Base-by-base conservation (phyloP, 2,113 vertebrate species). In the Dasypus novemcinctus region DNA sequence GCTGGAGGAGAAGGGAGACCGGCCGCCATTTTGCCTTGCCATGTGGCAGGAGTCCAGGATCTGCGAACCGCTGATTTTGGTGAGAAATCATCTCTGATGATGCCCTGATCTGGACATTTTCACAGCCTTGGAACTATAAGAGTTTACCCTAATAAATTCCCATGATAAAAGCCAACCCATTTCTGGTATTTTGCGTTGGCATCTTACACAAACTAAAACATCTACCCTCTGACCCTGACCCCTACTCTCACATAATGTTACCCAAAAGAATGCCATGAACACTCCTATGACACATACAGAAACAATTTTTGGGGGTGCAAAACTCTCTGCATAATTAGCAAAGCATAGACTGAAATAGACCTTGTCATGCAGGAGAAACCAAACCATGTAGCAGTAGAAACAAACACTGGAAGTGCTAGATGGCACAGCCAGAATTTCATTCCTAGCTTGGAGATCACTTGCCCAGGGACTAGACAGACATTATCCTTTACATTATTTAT, bases 181-280 rank as follows among this genome's bases (percentile, higher is more conserved):
- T 49, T 49, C 46, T 49, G 46, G 46, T 49, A 49, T 49, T 49
- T 5, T 49, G 46, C 46, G 11, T 9, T 49, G 5, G 46, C 46
- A 49, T 11, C 46, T 49, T 49, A 10, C 8, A 11, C 46, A 49
- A 49, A 49, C 46, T 49, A 49, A 49, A 49, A 49, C 46, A 49
- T 11, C 46, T 6, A 17, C 14, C 54, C 54, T 21, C 17, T 21
- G 18, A 18, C 17, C 1, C 54, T 18, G 5, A 20, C 15, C 81
- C 20, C 29, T 2, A 0, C 15, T 43, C 8, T 25, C 31, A 4
- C 31, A 10, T 7, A 21, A 14, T 15, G 3, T 31, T 2, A 3
- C 21, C 71, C 3, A 1, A 7, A 36, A 14, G 81, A 17, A 52
- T 14, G 1, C 49, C 15, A 18, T 1, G 5, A 9, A 14, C 72